Conservation (phyloP, 1,140 invertebrate genomes). For the Drosophila navojoa region DNA sequence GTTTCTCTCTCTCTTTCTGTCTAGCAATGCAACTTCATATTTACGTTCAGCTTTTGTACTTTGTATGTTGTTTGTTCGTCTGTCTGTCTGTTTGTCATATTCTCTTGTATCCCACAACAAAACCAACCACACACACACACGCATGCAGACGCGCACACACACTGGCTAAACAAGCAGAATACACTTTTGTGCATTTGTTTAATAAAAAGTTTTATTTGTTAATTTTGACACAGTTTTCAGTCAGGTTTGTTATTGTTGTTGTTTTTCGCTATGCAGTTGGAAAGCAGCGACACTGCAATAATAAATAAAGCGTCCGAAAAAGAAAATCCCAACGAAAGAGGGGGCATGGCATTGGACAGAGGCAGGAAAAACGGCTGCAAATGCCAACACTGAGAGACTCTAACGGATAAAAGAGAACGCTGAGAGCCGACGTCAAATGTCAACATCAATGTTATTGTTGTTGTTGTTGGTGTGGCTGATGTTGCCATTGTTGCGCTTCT, state of each 20-base stretch:
- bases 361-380: conserved; percentile 66
- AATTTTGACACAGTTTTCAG: conserved; percentile 66
- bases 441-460: conserved; percentile 65
- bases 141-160: background rate
- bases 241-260: conserved; percentile 16
- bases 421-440: conserved; percentile 70
- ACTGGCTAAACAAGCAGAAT: conserved; percentile 52
- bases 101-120: conserved; percentile 30
- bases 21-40: conserved; percentile 18
- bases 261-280: conserved; percentile 45
- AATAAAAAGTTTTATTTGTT: conserved; percentile 75
- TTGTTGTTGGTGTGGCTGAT: conserved; percentile 36
- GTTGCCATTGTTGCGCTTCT: conserved; percentile 10
- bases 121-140: conserved; percentile 23
- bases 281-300: conserved; percentile 66
- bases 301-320: conserved; percentile 70
- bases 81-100: conserved; percentile 35
- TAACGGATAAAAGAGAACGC: conserved; percentile 56
- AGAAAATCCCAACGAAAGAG: conserved; percentile 24
- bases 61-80: conserved; percentile 26
- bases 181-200: conserved; percentile 68
- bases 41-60: conserved; percentile 30
- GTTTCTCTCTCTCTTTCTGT: background rate
- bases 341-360: background rate
- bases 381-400: conserved; percentile 53